phyloP scores from a whole-genome alignment of 2,888 invertebrate genomes.

The Caenorhabditis wallacei region DNA sequence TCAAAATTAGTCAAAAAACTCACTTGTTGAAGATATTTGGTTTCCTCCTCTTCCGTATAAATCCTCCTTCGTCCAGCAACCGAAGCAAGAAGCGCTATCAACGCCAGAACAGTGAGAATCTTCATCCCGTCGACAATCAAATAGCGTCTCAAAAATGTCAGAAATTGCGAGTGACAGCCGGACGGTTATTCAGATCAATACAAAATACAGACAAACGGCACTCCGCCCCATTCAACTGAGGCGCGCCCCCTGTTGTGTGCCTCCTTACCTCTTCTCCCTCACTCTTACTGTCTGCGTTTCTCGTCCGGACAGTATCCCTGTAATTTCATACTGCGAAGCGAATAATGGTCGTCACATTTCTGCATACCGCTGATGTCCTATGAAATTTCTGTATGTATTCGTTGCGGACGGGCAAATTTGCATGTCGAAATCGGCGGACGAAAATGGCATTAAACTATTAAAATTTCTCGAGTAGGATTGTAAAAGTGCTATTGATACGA shows the following conservation, averaged over 20 bases:
- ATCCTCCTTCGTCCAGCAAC: slow-evolving; percentile 13
- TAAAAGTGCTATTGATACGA: slow-evolving; percentile 25
- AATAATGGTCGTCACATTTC: slow-evolving; percentile 62
- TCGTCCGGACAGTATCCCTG: slow-evolving; percentile 23
- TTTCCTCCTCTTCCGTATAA: slow-evolving; percentile 50
- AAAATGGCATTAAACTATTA: slow-evolving; percentile 15
- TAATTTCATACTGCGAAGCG: slow-evolving; percentile 26
- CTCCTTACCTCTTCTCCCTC: slow-evolving; percentile 58
- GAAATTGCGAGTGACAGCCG: slow-evolving; percentile 18
- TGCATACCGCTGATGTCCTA: slow-evolving; percentile 31
- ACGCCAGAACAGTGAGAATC: not conserved
- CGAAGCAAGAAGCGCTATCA: slow-evolving; percentile 8
- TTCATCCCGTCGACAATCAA: slow-evolving; percentile 6
- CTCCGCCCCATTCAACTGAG: slow-evolving; percentile 42
- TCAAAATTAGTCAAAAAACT: too few relatives aligned
- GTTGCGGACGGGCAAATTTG: slow-evolving; percentile 46
- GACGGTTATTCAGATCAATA: slow-evolving; percentile 53
- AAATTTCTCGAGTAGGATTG: slow-evolving; percentile 18
- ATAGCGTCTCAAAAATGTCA: slow-evolving; percentile 26
- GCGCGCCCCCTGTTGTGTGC: slow-evolving; percentile 46
- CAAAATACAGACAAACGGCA: slow-evolving; percentile 60
- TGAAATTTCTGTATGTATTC: slow-evolving; percentile 34
- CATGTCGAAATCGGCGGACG: slow-evolving; percentile 31
- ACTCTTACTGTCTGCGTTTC: slow-evolving; percentile 29
- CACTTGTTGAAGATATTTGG: slow-evolving; percentile 53